Percentiles rank a stretch among this genome's conserved stretches.
These are phyloP conservation scores for Papilio helenus DNA, from an alignment of 1,140 invertebrate species.

Conservation along the genomic window DNA sequence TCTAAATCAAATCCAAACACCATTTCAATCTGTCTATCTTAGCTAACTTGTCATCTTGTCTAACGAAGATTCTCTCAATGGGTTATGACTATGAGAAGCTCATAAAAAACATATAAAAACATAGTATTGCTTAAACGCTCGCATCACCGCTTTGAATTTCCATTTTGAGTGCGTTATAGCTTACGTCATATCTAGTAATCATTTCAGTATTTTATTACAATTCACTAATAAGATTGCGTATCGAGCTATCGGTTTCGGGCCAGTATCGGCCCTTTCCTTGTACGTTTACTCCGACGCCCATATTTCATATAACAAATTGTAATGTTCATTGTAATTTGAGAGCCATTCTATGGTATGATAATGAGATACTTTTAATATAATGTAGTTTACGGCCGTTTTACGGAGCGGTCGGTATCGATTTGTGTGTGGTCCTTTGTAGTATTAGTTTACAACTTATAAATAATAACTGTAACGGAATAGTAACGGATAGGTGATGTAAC, in stretches of 20 bases:
- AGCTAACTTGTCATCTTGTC: not conserved
- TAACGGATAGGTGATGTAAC: not conserved
- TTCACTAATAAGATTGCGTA: slow-evolving; percentile 46
- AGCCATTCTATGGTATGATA: slow-evolving; percentile 49
- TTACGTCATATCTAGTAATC: slow-evolving; percentile 14
- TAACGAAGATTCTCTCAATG: slow-evolving; percentile 2
- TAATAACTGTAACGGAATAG: slow-evolving; percentile 15
- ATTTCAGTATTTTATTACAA: slow-evolving; percentile 41
- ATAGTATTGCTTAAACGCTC: not conserved
- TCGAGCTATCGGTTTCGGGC: slow-evolving; percentile 11
- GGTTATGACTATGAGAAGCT: not conserved
- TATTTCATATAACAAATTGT: slow-evolving; percentile 53
- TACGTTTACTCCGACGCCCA: slow-evolving; percentile 38
- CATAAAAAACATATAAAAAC: slow-evolving; percentile 18
- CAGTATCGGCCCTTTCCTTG: slow-evolving; percentile 47
- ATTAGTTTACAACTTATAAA: slow-evolving; percentile 30
- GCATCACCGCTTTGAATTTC: slow-evolving; percentile 11
- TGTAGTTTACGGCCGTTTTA: slow-evolving; percentile 35
- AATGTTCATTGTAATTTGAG: slow-evolving; percentile 56
- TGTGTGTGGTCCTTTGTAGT: slow-evolving; percentile 35
- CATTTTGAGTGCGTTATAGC: slow-evolving; percentile 19
- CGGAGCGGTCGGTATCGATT: slow-evolving; percentile 11
- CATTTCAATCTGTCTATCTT: not conserved
- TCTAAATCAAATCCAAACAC: not conserved
- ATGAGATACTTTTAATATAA: slow-evolving; percentile 41